Evolutionary conservation across 1,140 invertebrate genomes (phyloP).

Genomic region (Heterodera carotae): DNA sequence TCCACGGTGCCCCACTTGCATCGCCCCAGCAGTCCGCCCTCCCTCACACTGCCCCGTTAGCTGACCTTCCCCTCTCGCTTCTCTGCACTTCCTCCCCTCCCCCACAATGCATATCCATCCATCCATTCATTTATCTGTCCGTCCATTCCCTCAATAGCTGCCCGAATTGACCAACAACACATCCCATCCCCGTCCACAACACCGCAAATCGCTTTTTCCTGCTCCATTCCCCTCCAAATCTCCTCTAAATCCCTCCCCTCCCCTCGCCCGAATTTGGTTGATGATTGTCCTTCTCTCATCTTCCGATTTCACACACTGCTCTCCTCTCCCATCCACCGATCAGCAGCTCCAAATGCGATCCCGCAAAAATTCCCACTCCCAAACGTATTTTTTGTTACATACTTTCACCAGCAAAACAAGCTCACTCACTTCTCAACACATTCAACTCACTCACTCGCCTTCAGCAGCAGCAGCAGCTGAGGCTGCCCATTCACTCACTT

Average conservation of each 20-base stretch:
- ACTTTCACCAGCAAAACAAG: neutral
- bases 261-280: neutral
- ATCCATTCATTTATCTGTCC: neutral
- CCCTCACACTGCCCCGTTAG: neutral
- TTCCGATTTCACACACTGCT: neutral
- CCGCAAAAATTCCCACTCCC: neutral
- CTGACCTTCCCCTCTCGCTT: neutral
- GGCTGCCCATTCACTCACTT: neutral
- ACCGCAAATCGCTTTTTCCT: conserved; percentile 1
- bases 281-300: neutral
- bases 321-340: neutral
- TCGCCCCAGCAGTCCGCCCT: too few relatives aligned
- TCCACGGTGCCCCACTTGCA: neutral
- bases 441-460: neutral
- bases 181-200: neutral
- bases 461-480: too few relatives aligned
- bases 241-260: conserved; percentile 3
- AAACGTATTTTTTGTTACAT: neutral
- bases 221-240: neutral
- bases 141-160: neutral
- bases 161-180: neutral
- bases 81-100: neutral
- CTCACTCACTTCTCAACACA: neutral
- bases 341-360: neutral
- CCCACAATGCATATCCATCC: too few relatives aligned